phyloP scores from a whole-genome alignment of 2,113 vertebrate genomes.

The Ahaetulla prasina region DNA sequence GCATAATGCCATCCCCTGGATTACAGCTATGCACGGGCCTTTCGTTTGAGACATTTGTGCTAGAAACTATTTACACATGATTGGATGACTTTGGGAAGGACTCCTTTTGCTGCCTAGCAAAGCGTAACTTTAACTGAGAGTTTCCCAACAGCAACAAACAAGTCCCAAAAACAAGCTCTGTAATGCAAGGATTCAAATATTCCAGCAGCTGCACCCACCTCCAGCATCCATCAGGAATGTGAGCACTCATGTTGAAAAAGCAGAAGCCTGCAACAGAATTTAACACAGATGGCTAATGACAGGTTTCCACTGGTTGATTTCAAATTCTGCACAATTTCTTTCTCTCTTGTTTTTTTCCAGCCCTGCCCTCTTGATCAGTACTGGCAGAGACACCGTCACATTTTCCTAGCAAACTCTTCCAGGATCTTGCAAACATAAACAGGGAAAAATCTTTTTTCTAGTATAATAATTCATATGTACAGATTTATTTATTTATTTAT shows the following conservation, averaged over 20 bases:
- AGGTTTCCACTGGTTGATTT: neutral
- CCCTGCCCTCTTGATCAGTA: neutral
- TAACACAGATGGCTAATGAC: neutral
- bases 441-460: neutral
- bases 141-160: neutral
- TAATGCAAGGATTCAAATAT: neutral
- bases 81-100: neutral
- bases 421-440: neutral
- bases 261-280: neutral
- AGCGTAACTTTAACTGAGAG: neutral
- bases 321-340: neutral
- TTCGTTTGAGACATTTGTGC: neutral
- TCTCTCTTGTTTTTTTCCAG: neutral
- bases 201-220: neutral
- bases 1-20: neutral
- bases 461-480: neutral
- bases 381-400: neutral
- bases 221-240: neutral
- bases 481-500: no score
- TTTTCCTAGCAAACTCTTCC: neutral
- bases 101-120: neutral
- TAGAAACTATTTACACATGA: neutral
- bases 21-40: neutral
- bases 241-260: neutral
- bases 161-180: neutral